phyloP scores from a whole-genome alignment of 2,797 vertebrate genomes.

The Coreius guichenoti region DNA sequence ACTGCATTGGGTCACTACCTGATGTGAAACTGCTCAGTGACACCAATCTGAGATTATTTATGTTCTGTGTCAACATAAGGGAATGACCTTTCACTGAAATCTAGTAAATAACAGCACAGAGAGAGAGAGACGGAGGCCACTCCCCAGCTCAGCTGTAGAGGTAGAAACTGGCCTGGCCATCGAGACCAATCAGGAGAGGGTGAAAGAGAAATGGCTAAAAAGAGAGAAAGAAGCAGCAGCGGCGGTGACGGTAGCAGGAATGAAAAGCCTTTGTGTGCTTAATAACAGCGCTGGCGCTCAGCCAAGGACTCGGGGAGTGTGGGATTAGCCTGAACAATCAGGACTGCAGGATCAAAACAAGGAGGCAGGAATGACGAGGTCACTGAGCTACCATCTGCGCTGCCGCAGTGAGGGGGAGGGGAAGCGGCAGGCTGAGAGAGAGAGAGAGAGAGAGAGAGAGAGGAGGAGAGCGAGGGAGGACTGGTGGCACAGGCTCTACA shows the following conservation, averaged over 20 bases:
- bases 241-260: slow-evolving; percentile 80
- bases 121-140: slow-evolving; percentile 11
- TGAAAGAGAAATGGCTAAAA: slow-evolving; percentile 32
- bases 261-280: slow-evolving; percentile 91
- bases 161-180: slow-evolving; percentile 16
- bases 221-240: slow-evolving; percentile 47
- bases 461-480: slow-evolving; percentile 69
- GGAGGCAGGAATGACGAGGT: slow-evolving; percentile 89
- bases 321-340: slow-evolving; percentile 92
- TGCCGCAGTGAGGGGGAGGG: slow-evolving; percentile 90
- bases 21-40: slow-evolving; percentile 8
- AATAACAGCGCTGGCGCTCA: slow-evolving; percentile 85
- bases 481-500: slow-evolving; percentile 66
- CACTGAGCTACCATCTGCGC: slow-evolving; percentile 94
- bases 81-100: slow-evolving; percentile 41
- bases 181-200: slow-evolving; percentile 55
- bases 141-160: slow-evolving; percentile 17
- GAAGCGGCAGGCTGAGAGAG: slow-evolving; percentile 66
- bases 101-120: slow-evolving; percentile 48
- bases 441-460: slow-evolving; percentile 65
- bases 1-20: background rate
- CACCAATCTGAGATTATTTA: slow-evolving; percentile 18
- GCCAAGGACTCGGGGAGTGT: slow-evolving; percentile 86
- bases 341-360: slow-evolving; percentile 90
- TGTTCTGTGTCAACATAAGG: slow-evolving; percentile 29